Evolutionary conservation across 2,113 vertebrate species (phyloP), one percentile per base, ranked within the genome.

Genomic region (Heterocephalus glaber): DNA sequence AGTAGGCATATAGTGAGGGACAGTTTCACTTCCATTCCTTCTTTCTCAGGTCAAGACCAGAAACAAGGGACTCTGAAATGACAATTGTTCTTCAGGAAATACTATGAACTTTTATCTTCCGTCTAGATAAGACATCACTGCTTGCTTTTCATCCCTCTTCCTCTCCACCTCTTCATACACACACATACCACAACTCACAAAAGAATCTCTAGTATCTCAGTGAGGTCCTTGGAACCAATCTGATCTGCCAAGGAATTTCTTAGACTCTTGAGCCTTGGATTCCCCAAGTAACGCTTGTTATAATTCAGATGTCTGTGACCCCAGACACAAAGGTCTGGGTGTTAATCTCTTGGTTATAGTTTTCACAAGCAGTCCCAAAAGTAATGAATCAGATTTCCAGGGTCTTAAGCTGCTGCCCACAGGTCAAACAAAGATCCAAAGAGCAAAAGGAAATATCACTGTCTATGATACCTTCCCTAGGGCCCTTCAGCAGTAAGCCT

Each of bases 1-100:
- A 54, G 22, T 17, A 38, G 52, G 6, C 35, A 44, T n/a, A 72
- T 1, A 9, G 9, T 26, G 38, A 86, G 1, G 6, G 24, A 54
- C 70, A 52, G 7, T 60, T 65, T 81, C 7, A 17, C 66, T 90
- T 95, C 38, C 47, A 89, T 68, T 86, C 17, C 65, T 86, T 90
- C 81, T 86, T 94, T 95, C 68, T 96, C 47, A 82, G 35, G 35
- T 77, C 41, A 89, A 80, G 47, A 47, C 77, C 82, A 97, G 60
- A 83, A 38, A 83, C 89, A 74, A 96, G 38, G 49, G 28, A 82
- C 76, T 89, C 44, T 91, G 38, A 86, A 74, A 60, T 80, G 17
- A 4, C 26, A 54, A 89, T 38, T 93, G 3, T 83, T 94, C 70
- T 90, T 19, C 7, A 81, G 41, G 52, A 77, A 77, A 33, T 24